Percentiles rank a stretch among this genome's conserved stretches.
phyloP scores from a whole-genome alignment of 2,797 vertebrate genomes.

The Scolopax rusticola region DNA sequence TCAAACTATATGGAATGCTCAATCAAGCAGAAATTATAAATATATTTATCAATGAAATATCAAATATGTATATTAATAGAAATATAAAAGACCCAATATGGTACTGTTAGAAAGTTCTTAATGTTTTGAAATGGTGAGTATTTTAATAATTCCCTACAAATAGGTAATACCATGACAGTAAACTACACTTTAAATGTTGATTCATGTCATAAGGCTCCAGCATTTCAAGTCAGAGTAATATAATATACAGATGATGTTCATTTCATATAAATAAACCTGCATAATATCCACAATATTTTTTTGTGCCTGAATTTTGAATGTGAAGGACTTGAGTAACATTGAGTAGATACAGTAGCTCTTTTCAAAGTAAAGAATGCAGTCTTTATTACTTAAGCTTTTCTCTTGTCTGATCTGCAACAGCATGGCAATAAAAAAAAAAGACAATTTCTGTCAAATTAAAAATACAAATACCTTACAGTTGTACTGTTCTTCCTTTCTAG shows the following conservation, averaged over 20 bases:
- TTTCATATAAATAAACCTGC: neutral
- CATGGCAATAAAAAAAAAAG: neutral
- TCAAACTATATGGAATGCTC: neutral
- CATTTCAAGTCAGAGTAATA: neutral
- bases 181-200: neutral
- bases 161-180: neutral
- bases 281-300: neutral
- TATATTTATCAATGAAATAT: neutral
- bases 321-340: neutral
- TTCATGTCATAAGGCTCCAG: neutral
- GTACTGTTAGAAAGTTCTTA: neutral
- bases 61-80: neutral
- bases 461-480: neutral
- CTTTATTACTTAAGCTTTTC: neutral
- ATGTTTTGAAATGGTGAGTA: neutral
- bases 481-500: constrained; percentile 74
- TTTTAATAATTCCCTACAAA: neutral
- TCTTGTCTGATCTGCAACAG: neutral
- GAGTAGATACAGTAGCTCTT: neutral
- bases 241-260: accelerated
- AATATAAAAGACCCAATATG: neutral
- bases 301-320: neutral
- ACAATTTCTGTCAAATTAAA: neutral
- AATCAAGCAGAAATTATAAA: neutral
- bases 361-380: neutral